Percentiles rank a stretch among this genome's conserved stretches.
These are phyloP conservation scores for Pterophyllum scalare DNA, from an alignment of 2,113 vertebrate species.

Conservation along the genomic window DNA sequence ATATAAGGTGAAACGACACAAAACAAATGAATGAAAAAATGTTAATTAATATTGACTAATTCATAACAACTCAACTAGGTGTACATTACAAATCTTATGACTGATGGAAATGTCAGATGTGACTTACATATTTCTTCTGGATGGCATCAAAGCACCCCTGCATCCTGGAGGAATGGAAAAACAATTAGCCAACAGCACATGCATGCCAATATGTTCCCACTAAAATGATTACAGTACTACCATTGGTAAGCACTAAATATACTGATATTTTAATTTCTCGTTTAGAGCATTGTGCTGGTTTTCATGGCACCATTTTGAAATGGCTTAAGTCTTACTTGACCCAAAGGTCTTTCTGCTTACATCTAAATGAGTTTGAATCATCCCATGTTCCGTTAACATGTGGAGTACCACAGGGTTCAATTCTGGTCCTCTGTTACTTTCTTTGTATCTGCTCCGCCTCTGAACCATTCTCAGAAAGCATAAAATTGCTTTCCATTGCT, in stretches of 20 bases:
- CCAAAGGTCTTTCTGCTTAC: no score
- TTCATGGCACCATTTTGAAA: no score
- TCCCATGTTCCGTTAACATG: no score
- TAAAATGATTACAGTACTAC: not conserved
- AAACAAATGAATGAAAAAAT: not conserved
- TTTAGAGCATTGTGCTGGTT: no score
- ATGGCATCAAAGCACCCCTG: constrained; percentile 96
- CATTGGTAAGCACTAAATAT: not conserved
- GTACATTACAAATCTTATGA: not conserved
- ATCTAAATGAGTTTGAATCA: no score
- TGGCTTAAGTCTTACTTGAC: no score
- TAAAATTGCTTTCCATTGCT: no score
- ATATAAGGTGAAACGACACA: not conserved
- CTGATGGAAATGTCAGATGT: not conserved
- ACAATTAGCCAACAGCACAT: not conserved
- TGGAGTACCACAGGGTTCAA: no score
- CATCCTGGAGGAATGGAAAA: constrained; percentile 83
- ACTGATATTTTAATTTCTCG: no score
- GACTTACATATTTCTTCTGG: constrained; percentile 95
- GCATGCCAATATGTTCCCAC: not conserved
- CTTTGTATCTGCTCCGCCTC: no score
- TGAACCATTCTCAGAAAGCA: no score
- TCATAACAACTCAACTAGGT: not conserved
- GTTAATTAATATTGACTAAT: not conserved
- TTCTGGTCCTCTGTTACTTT: no score